phyloP scores from a whole-genome alignment of 2,113 vertebrate genomes.

The Petrocephalus zakoni region DNA sequence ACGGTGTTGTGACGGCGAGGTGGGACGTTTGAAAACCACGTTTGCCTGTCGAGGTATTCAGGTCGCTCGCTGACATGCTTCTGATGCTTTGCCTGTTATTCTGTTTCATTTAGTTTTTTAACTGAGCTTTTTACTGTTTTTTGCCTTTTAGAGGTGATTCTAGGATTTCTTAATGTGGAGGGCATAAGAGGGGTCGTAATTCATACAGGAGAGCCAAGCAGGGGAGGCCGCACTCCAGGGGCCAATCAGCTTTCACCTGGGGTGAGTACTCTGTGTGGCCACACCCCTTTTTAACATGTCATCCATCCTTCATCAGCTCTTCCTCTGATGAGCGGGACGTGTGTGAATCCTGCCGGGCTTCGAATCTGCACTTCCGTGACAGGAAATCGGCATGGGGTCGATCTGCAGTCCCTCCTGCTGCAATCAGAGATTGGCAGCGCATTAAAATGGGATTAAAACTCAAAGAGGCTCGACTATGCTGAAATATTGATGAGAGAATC shows the following conservation, averaged over 20 bases:
- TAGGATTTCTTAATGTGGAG: not conserved
- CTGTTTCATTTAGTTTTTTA: not conserved
- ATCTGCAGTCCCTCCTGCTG: not conserved
- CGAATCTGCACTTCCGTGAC: not conserved
- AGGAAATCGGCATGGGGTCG: not conserved
- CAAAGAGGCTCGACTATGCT: not conserved
- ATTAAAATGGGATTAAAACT: not conserved
- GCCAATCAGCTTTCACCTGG: not conserved
- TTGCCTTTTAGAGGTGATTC: not conserved
- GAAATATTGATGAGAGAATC: slow-evolving; percentile 14
- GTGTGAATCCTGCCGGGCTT: not conserved
- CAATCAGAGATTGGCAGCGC: not conserved
- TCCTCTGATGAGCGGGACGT: not conserved
- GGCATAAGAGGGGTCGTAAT: not conserved
- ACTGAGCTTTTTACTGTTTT: not conserved
- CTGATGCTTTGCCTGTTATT: not conserved
- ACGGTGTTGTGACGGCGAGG: not conserved
- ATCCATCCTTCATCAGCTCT: not conserved
- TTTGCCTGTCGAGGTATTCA: not conserved
- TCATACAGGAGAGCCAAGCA: not conserved
- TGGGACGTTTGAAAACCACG: not conserved
- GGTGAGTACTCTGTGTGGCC: not conserved
- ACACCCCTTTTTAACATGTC: not conserved
- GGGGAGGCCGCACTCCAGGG: not conserved
- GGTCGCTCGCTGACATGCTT: not conserved